These are phyloP conservation scores for Heliornis fulica DNA, from an alignment of 2,113 vertebrate species.

Conservation along the genomic window DNA sequence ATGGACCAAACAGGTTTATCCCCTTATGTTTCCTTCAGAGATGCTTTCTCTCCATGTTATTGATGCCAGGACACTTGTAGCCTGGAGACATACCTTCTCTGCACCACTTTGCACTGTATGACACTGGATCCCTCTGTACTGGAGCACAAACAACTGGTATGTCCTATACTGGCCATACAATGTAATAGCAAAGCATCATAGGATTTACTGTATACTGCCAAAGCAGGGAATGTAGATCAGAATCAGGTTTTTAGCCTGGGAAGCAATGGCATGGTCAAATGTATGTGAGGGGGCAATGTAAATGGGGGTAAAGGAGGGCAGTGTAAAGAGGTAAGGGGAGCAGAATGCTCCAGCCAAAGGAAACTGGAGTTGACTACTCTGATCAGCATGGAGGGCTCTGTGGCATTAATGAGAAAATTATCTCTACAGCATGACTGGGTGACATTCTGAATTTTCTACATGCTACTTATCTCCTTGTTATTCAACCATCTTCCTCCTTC, in stretches of 20 bases:
- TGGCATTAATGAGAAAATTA: background rate
- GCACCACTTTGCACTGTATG: background rate
- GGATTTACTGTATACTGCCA: background rate
- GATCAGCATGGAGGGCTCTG: accelerated
- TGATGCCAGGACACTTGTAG: background rate
- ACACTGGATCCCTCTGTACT: background rate
- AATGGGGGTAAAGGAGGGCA: background rate
- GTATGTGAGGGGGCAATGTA: background rate
- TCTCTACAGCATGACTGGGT: background rate
- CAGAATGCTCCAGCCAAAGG: no score
- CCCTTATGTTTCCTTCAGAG: background rate
- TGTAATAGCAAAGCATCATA: background rate
- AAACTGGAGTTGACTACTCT: background rate
- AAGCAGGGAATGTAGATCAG: background rate
- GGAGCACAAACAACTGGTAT: background rate
- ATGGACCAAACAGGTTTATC: background rate
- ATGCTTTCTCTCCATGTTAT: background rate
- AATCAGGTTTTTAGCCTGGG: background rate
- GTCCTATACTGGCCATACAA: background rate
- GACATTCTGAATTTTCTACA: background rate
- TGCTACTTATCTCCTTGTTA: background rate
- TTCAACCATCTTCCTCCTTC: background rate
- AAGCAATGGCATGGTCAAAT: background rate
- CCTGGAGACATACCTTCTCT: background rate
- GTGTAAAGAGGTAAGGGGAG: no score